Evolutionary conservation across 2,113 vertebrate genomes (phyloP), one percentile per base, ranked within the genome.

Genomic region (Limanda limanda): DNA sequence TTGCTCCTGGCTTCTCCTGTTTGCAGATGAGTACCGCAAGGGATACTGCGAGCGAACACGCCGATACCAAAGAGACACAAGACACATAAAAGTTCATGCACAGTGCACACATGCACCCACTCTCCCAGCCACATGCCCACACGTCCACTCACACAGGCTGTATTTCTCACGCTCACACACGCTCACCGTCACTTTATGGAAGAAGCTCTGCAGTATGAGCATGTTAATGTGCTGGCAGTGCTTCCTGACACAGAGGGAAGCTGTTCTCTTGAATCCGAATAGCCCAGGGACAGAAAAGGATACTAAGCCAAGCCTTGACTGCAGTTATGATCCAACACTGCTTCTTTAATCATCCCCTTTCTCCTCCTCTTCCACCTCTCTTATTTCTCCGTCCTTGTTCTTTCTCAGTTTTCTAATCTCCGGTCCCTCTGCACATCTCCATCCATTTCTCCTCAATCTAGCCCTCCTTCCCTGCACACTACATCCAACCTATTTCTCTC

Each of bases 151-250:
- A 35, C 74, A 60, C 68, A 67, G 59, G 80, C 48, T 52, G 60
- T 74, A 20, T 81, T 65, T 86, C 59, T 68, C 59, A 66, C 56
- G 61, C 42, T 84, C 67, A 64, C 76, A 63, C 68, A 78, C 71
- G 74, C 67, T n/a, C 42, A 76, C 66, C 14, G 37, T 71, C 73
- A 81, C 55, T 72, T 87, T 66, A 79, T 65, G 71, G 72, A 79
- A 84, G 63, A 61, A 68, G 67, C 73, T 67, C 80, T 86, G 81
- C 89, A 74, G 88, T 71, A 77, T 78, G 68, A 86, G 79, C 83
- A 83, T 91, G 82, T 79, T 81, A 92, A 90, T 90, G 68, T 70
- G 69, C 76, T 90, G 87, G 72, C 81, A 84, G 61, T 47, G 83
- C 69, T 80, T 88, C 83, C 72, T 79, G 67, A 76, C 81, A 76